Evolutionary conservation across 2,888 invertebrate genomes (phyloP).

Genomic region (Glaucopsyche alexis): DNA sequence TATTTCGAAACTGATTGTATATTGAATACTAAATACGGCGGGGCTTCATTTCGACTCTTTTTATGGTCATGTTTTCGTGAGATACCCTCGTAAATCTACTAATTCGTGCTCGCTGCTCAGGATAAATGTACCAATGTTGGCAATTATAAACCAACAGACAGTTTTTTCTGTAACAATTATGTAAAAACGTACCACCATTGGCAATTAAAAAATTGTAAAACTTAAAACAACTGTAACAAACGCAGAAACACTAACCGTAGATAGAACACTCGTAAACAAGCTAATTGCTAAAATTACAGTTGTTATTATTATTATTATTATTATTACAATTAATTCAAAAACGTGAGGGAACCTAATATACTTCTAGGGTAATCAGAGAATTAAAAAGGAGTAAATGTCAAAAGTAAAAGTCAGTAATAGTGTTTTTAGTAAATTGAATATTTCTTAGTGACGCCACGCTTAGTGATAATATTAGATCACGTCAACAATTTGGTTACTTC

Average conservation of each 20-base stretch:
- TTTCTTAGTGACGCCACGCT: too few relatives aligned
- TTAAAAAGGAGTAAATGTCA: too few relatives aligned
- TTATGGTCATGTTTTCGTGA: constrained; percentile 36
- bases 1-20: constrained; percentile 28
- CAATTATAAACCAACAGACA: constrained; percentile 23
- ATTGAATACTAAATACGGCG: constrained; percentile 28
- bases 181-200: not conserved
- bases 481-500: too few relatives aligned
- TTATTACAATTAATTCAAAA: not conserved
- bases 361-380: not conserved
- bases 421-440: too few relatives aligned
- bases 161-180: constrained; percentile 12
- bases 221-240: not conserved
- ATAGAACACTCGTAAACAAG: not conserved
- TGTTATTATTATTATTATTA: not conserved
- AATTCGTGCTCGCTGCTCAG: constrained; percentile 18
- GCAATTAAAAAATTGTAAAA: constrained; percentile 25
- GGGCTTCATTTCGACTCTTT: constrained; percentile 29
- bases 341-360: not conserved
- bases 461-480: too few relatives aligned
- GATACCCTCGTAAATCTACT: constrained; percentile 33
- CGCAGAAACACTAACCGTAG: constrained; percentile 5
- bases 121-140: constrained; percentile 29
- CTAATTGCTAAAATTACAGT: not conserved
- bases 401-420: too few relatives aligned